Evolutionary conservation across 1,140 invertebrate genomes (phyloP).

Genomic region (Drosophila melanogaster): DNA sequence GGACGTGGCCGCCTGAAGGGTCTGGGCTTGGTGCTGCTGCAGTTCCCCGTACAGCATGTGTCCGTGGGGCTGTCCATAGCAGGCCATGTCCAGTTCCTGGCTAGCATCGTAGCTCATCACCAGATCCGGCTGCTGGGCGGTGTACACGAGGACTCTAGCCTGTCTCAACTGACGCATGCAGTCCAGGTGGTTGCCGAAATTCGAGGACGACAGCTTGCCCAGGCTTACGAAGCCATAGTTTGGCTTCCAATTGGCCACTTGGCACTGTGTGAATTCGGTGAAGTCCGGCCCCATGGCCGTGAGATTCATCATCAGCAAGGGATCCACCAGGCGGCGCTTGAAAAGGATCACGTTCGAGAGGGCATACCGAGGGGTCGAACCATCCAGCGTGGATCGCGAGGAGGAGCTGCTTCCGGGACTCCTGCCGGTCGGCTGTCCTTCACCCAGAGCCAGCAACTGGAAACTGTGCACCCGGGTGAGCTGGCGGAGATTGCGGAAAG

Average conservation of each 20-base stretch:
- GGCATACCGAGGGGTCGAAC: constrained; percentile 46
- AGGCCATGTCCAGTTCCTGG: constrained; percentile 69
- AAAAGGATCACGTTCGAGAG: constrained; percentile 77
- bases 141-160: constrained; percentile 62
- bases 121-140: constrained; percentile 69
- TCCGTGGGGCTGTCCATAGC: constrained; percentile 66
- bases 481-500: constrained; percentile 59
- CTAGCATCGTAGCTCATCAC: constrained; percentile 72
- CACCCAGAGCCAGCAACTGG: constrained; percentile 72
- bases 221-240: constrained; percentile 75
- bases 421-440: constrained; percentile 44
- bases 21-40: constrained; percentile 64
- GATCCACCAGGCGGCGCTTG: constrained; percentile 53
- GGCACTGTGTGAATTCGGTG: constrained; percentile 76
- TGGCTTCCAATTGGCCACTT: constrained; percentile 79
- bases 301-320: constrained; percentile 61
- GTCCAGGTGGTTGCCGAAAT: constrained; percentile 65
- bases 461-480: constrained; percentile 57
- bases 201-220: constrained; percentile 43
- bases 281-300: constrained; percentile 82
- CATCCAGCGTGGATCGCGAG: constrained; percentile 65
- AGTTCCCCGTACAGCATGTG: constrained; percentile 78
- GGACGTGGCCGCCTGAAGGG: constrained; percentile 70
- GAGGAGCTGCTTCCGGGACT: constrained; percentile 56
- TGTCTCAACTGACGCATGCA: constrained; percentile 68